Conservation (phyloP, 2,113 vertebrate species). For the Echinops telfairi region DNA sequence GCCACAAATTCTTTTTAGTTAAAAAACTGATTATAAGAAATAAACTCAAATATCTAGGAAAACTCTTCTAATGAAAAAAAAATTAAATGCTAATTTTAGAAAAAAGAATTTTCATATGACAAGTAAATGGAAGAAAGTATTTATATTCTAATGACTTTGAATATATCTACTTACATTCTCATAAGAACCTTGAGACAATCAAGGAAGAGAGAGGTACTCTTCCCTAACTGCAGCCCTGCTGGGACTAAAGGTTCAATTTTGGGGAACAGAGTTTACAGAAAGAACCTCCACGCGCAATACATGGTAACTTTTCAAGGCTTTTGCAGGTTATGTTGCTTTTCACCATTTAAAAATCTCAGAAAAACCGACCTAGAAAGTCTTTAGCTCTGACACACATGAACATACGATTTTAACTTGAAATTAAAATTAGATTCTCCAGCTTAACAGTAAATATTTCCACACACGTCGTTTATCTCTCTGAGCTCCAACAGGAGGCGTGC, state of each 20-base stretch:
- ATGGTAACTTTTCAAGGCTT: slow-evolving; percentile 13
- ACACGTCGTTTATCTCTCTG: slow-evolving; percentile 22
- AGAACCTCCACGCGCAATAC: background rate
- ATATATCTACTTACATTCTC: slow-evolving; percentile 20
- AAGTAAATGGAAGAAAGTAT: background rate
- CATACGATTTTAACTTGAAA: slow-evolving; percentile 21
- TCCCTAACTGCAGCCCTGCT: slow-evolving; percentile 32
- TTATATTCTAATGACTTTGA: slow-evolving; percentile 14
- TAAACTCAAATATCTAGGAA: slow-evolving; percentile 35
- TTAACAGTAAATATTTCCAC: slow-evolving; percentile 50
- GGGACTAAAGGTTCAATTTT: slow-evolving; percentile 30
- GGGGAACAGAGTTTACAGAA: slow-evolving; percentile 47
- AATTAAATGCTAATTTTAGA: slow-evolving; percentile 16
- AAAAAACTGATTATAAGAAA: slow-evolving; percentile 40
- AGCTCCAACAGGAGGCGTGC: slow-evolving; percentile 51
- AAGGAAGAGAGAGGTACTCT: slow-evolving; percentile 24
- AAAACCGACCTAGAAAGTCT: background rate
- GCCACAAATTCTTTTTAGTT: slow-evolving; percentile 12
- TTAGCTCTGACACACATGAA: slow-evolving; percentile 3
- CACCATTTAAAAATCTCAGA: slow-evolving; percentile 30
- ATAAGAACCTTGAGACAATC: slow-evolving; percentile 25
- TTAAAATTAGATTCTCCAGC: slow-evolving; percentile 38
- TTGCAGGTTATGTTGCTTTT: slow-evolving; percentile 39
- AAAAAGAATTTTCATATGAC: background rate
- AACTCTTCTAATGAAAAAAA: background rate